Evolutionary conservation across 2,113 vertebrate species (phyloP), one percentile per base, ranked within the genome.

Genomic region (human (Homo sapiens)): DNA sequence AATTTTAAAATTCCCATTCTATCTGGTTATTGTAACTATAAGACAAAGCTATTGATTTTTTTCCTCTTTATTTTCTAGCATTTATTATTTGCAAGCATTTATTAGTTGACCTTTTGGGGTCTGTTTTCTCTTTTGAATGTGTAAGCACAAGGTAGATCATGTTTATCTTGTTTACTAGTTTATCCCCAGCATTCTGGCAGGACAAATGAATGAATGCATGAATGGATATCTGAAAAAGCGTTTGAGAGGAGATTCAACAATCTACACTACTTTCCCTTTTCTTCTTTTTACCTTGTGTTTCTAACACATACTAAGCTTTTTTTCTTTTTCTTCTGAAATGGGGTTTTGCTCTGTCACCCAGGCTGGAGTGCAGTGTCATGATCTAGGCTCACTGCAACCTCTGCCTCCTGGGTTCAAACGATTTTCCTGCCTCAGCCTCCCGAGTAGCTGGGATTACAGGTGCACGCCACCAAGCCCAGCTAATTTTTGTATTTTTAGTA

Each of bases 21-120:
- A 59, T 17, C 16, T 86, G n/a, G 30, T 52, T 72, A 30, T 59
- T 66, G 40, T 79, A 82, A 72, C 25, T 61, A 59, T 86, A 66
- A 70, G 14, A 61, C 45, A 81, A 90, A 81, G 80, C 1, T 32
- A n/a, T 40, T 85, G 70, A 45, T 95, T 85, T 89, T 40, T 78
- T 61, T 7, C 40, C 3, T 10, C 22, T 55, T 27, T 80, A 35
- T 94, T 80, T 87, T 68, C 70, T 43, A 87, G 5, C 30, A 16
- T 72, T 78, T 87, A 48, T 89, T 80, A 64, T 81, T 59, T 94
- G 17, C 27, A 72, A 72, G 30, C 23, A 57, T 97, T 87, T 90
- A 75, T 59, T 82, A 75, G 8, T 78, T 78, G 50, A 23, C 4
- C 7, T 64, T 94, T 88, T 43, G 40, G 43, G 16, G 35, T 73